Base-by-base conservation (phyloP, 1,140 invertebrate species). In the Drosophila albomicans region DNA sequence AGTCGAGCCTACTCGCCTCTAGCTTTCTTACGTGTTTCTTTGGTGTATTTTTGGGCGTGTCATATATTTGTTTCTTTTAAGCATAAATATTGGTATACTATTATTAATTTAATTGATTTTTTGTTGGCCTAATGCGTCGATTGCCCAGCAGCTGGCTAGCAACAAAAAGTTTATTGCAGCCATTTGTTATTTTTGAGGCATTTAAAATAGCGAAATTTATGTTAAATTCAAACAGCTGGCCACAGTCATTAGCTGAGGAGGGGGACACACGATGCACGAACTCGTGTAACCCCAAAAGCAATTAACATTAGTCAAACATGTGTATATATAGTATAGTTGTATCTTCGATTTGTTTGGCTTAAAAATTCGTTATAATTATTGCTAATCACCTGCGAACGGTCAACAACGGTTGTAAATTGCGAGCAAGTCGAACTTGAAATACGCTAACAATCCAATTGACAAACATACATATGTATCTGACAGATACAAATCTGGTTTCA, bases 91-190 rank as follows among this genome's bases (percentile, higher is more conserved):
- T 88, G 57, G 63, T 68, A 74, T 88, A 88, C 79, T 86, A 82
- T 88, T 86, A 82, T 88, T 82, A 86, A 82, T 82, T 82, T 88
- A 86, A 86, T 86, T 86, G 84, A 86, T 86, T 88, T 82, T 79
- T 86, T 88, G 79, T 79, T 49, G 58, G 64, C 65, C 75, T 64
- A 82, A 86, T 82, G 75, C 79, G 71, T 77, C 74, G 68, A 79
- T 86, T 87, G 73, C 43, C 15, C 61, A 82, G 71, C 82, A 88
- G 84, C 82, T 88, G 82, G 82, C 65, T 54, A 64, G 77, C 72
- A 70, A 63, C 64, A 78, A 59, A 59, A 82, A 79, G 66, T 86
- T 86, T 82, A 88, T 67, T 75, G 79, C 81, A 49, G 52, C 61
- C 35, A 48, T 57, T 67, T 64, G 75, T 67, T 87, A 88, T 86